Conservation (phyloP, 2,888 invertebrate genomes). For the Scotopteryx bipunctaria region DNA sequence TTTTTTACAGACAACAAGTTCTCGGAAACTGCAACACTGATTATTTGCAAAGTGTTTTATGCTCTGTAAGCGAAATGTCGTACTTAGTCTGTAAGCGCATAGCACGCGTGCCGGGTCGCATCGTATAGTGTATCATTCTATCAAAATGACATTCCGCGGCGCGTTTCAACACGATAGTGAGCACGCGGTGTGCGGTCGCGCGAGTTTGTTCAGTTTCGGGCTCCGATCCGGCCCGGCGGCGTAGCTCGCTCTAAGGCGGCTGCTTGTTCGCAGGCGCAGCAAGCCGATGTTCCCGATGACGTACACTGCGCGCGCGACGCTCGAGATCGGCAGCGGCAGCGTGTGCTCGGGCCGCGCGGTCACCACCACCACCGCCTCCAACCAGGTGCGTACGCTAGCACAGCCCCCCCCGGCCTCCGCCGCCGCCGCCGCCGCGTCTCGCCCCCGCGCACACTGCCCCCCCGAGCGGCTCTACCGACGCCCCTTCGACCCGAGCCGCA, state of each 20-base stretch:
- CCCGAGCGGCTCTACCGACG: slow-evolving; percentile 14
- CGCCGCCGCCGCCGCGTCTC: slow-evolving; percentile 10
- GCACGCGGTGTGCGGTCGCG: slow-evolving; percentile 10
- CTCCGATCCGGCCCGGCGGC: slow-evolving; percentile 7
- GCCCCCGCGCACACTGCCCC: slow-evolving; percentile 17
- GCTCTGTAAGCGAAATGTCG: slow-evolving; percentile 18
- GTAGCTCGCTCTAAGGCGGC: slow-evolving; percentile 17
- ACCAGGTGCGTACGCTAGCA: slow-evolving; percentile 73
- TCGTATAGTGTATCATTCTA: slow-evolving; percentile 9
- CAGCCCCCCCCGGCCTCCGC: slow-evolving; percentile 17
- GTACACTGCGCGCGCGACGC: slow-evolving; percentile 79
- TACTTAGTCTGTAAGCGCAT: slow-evolving; percentile 7
- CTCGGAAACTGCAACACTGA: slow-evolving; percentile 17
- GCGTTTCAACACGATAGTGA: slow-evolving; percentile 1
- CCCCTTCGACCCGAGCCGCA: slow-evolving; percentile 4
- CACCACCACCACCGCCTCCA: slow-evolving; percentile 79
- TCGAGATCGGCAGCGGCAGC: slow-evolving; percentile 80
- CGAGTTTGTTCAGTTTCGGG: background rate
- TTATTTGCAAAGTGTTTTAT: slow-evolving; percentile 17
- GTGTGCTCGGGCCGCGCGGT: slow-evolving; percentile 79
- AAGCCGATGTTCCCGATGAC: slow-evolving; percentile 77
- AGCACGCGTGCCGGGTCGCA: slow-evolving; percentile 19
- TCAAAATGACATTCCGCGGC: slow-evolving; percentile 3
- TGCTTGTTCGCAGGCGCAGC: slow-evolving; percentile 68
- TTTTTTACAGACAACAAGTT: slow-evolving; percentile 17